Evolutionary conservation across 2,113 vertebrate species (phyloP).

Genomic region (Grallaria varia): DNA sequence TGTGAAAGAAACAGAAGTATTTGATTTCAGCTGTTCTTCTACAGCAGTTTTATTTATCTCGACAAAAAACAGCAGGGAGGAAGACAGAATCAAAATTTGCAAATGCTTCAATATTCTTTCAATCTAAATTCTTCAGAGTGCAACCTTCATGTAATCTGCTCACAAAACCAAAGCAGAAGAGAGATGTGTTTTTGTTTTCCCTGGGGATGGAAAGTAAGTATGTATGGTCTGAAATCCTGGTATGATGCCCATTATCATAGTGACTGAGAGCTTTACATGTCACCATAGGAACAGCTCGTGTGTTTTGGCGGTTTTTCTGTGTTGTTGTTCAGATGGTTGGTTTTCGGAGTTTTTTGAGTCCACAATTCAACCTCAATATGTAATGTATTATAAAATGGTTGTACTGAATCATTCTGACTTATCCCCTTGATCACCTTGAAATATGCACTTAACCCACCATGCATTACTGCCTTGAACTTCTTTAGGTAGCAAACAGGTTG

Average conservation of each 20-base stretch:
- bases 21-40: background rate
- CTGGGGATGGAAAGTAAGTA: background rate
- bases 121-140: background rate
- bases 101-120: background rate
- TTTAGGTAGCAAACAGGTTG: constrained; percentile 14
- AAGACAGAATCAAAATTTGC: background rate
- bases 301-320: background rate
- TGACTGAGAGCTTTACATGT: background rate
- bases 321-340: too few relatives aligned
- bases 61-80: background rate
- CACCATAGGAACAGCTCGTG: background rate
- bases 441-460: constrained; percentile 30
- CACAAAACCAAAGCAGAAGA: background rate
- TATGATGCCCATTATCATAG: background rate
- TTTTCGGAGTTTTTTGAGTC: background rate
- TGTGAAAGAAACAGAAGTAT: background rate
- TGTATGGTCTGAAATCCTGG: background rate
- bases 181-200: accelerated
- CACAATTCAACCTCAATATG: constrained; percentile 32
- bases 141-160: background rate
- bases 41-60: background rate
- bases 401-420: constrained; percentile 39
- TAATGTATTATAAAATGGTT: constrained; percentile 39
- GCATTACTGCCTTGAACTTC: constrained; percentile 34
- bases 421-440: background rate